Percentiles rank a stretch among this genome's conserved stretches.
phyloP scores from a whole-genome alignment of 2,888 invertebrate genomes.

The Drosophila vallismaia region DNA sequence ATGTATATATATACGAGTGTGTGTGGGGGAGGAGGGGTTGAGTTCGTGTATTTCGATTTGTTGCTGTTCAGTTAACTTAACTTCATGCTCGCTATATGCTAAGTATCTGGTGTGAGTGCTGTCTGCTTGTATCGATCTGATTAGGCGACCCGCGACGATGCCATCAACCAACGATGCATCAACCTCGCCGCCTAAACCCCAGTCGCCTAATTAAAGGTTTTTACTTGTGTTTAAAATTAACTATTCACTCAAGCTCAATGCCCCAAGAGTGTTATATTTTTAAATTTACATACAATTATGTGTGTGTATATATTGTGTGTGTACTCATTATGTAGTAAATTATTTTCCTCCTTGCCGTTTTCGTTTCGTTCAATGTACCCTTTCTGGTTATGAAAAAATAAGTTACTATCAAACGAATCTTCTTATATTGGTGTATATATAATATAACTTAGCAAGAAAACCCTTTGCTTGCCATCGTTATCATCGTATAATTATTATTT shows the following conservation, averaged over 20 bases:
- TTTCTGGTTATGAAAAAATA: constrained; percentile 59
- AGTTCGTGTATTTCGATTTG: constrained; percentile 61
- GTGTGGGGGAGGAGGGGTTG: constrained; percentile 22
- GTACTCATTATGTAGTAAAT: constrained; percentile 57
- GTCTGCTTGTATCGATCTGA: constrained; percentile 28
- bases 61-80: constrained; percentile 53
- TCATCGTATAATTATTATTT: constrained; percentile 42
- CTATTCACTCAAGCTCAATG: constrained; percentile 62
- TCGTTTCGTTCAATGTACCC: constrained; percentile 36
- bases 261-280: constrained; percentile 63
- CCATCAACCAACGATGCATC: neutral
- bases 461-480: constrained; percentile 37
- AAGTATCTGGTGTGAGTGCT: constrained; percentile 40
- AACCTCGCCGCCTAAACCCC: constrained; percentile 8
- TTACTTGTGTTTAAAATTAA: constrained; percentile 70
- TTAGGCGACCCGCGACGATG: constrained; percentile 14
- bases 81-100: constrained; percentile 54
- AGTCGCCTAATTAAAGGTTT: constrained; percentile 53
- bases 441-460: constrained; percentile 54
- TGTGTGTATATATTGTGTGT: constrained; percentile 47
- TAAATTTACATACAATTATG: constrained; percentile 60
- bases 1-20: constrained; percentile 61
- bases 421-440: constrained; percentile 58
- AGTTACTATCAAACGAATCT: constrained; percentile 66
- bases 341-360: constrained; percentile 33